Conservation (phyloP, 2,888 invertebrate species). For the Zeuzera pyrina region DNA sequence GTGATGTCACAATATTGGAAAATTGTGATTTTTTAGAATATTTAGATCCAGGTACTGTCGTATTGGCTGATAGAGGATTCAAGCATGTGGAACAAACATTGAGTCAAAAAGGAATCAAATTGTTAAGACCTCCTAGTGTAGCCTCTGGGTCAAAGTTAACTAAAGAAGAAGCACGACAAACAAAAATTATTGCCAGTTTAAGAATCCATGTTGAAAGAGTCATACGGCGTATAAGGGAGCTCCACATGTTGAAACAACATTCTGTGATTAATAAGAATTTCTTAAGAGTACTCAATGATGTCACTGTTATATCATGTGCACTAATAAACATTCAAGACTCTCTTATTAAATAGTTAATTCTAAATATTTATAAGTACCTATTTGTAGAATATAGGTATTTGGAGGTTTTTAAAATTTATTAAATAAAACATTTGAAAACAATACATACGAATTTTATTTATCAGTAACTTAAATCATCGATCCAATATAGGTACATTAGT, state of each 20-base stretch:
- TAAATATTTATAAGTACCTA: no score
- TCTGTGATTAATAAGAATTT: conserved; percentile 1
- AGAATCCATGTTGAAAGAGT: conserved; percentile 9
- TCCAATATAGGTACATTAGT: no score
- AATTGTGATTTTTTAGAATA: conserved; percentile 9
- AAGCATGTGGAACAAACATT: conserved; percentile 8
- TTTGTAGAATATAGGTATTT: not conserved
- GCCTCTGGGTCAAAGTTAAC: conserved; percentile 5
- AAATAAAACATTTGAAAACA: not conserved
- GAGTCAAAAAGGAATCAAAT: conserved; percentile 5
- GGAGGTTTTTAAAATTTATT: not conserved
- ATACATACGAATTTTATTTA: no score
- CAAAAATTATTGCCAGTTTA: conserved; percentile 10
- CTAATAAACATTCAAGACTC: conserved; percentile 7
- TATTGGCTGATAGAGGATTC: conserved; percentile 11
- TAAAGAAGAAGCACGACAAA: conserved; percentile 7
- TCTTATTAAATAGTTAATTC: conserved; percentile 5
- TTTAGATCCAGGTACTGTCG: conserved; percentile 5
- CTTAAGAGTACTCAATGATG: conserved; percentile 4
- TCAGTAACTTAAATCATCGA: no score
- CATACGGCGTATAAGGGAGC: conserved; percentile 9
- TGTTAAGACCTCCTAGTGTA: conserved; percentile 10
- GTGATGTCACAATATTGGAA: conserved; percentile 9
- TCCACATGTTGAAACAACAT: conserved; percentile 5
- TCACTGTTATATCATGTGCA: conserved; percentile 7